Evolutionary conservation across 1,140 invertebrate species (phyloP), one percentile per base, ranked within the genome.

Genomic region (Euglossa dilemma): DNA sequence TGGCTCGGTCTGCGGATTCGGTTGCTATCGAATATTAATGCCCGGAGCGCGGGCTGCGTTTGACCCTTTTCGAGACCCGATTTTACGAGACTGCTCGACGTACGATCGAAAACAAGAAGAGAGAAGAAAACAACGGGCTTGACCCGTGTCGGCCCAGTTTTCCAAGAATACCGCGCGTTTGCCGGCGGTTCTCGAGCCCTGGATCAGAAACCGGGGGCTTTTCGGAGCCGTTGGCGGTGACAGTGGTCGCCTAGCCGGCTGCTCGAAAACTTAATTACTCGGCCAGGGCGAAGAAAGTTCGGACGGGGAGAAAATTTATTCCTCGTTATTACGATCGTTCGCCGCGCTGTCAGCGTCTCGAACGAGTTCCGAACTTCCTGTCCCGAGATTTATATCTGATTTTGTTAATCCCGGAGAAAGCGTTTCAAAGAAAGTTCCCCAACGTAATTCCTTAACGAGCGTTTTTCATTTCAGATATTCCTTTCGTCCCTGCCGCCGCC

Each of bases 21-120:
- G 52, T 57, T 43, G 57, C 77, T 59, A 79, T 79, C 77, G 77
- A 81, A 86, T 86, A 86, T 86, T 86, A 86, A 86, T 86, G 81
- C 72, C 52, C n/a, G 20, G 36, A 25, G 18, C 74, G n/a, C 66
- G 52, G 63, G 52, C 16, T 57, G 77, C 77, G 66, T 85, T 86
- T 86, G 85, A 86, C 78, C 75, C 18, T 61, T n/a, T 64, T 28
- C 74, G 25, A 50, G 25, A 77, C 25, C 52, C 77, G 77, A 79
- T 70, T 79, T 79, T 70, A 66, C 66, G 77, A 79, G 66, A 45
- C 14, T 45, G 47, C 25, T 56, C 52, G 25, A 56, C 11, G 8
- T 54, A 72, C 69, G 45, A 70, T 47, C 45, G 43, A 47, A 47
- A 71, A 9, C 43, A 23, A 43, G 47, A 57, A 25, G 54, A 12